These are phyloP conservation scores for Gorsachius goisagi DNA, from an alignment of 2,113 vertebrate genomes.

Conservation along the genomic window DNA sequence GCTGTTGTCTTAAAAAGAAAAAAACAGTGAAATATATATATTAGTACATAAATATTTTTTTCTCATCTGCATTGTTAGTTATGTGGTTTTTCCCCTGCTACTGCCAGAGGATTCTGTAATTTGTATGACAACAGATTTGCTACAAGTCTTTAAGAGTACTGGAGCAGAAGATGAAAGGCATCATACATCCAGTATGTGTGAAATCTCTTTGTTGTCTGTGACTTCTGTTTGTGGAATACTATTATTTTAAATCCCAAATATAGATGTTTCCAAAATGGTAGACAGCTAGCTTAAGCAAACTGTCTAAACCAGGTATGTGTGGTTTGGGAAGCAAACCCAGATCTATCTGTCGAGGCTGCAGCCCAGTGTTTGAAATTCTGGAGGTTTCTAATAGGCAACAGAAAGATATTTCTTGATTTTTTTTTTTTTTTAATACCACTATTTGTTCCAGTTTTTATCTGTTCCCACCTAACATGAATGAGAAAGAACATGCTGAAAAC, in stretches of 20 bases:
- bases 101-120: not conserved
- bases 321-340: not conserved
- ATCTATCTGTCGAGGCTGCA: not conserved
- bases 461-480: not conserved
- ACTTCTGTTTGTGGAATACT: not conserved
- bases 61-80: not conserved
- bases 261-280: not conserved
- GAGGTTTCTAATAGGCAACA: not conserved
- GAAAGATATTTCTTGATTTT: not conserved
- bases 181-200: rapidly evolving
- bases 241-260: not conserved
- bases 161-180: not conserved
- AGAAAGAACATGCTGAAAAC: not conserved
- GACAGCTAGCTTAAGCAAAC: not conserved
- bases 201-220: not conserved
- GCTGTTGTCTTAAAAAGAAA: not conserved
- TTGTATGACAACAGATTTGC: not conserved
- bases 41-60: not conserved
- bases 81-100: not conserved
- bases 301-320: not conserved
- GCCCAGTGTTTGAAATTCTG: not conserved
- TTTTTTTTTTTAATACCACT: not conserved
- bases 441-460: not conserved
- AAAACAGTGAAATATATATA: not conserved
- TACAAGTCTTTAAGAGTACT: not conserved